These are phyloP conservation scores for Ypsolopha scabrella DNA, from an alignment of 2,888 invertebrate genomes.

Conservation along the genomic window DNA sequence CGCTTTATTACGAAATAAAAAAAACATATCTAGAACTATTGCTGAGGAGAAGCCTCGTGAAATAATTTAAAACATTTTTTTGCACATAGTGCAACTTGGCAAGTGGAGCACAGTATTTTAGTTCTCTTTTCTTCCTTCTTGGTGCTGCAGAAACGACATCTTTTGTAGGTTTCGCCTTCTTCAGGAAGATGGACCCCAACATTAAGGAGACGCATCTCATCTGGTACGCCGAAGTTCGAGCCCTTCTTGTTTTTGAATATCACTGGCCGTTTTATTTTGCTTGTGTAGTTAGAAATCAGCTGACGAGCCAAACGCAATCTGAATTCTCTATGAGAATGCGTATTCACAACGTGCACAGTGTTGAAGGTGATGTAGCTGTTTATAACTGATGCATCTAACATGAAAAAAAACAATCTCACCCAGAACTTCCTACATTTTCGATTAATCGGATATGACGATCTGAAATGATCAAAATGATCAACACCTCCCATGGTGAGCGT, in stretches of 20 bases:
- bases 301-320: constrained; percentile 6
- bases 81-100: constrained; percentile 1
- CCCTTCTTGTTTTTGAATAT: constrained; percentile 11
- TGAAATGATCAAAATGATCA: constrained; percentile 24
- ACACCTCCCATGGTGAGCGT: constrained; percentile 24
- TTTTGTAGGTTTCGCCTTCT: constrained; percentile 7
- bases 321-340: constrained; percentile 7
- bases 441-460: constrained; percentile 22
- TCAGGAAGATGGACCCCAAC: constrained; percentile 10
- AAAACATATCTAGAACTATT: too few relatives aligned
- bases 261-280: neutral
- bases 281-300: constrained; percentile 5
- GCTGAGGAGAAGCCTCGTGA: neutral
- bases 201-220: constrained; percentile 8
- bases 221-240: constrained; percentile 7
- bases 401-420: constrained; percentile 22
- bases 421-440: constrained; percentile 23
- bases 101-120: constrained; percentile 6
- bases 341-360: constrained; percentile 3
- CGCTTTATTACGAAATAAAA: too few relatives aligned
- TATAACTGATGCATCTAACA: constrained; percentile 5
- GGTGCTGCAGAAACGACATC: constrained; percentile 10
- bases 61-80: neutral
- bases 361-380: constrained; percentile 12
- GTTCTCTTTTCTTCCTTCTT: constrained; percentile 7